phyloP scores from a whole-genome alignment of 2,113 vertebrate genomes.

The Damaliscus lunatus region DNA sequence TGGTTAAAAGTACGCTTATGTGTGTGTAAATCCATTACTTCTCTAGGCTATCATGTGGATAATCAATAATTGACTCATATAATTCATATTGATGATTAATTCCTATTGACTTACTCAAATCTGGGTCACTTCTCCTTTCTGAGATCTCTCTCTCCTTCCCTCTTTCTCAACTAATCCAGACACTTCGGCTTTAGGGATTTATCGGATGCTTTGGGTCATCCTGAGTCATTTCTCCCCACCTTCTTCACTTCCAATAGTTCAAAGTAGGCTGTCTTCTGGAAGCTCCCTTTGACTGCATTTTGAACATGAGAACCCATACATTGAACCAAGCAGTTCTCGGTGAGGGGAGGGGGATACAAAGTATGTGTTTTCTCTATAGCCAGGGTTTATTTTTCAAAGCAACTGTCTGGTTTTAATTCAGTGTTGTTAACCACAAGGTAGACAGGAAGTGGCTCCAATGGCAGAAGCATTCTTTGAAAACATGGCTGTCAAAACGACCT shows the following conservation, averaged over 20 bases:
- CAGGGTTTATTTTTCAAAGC: not conserved
- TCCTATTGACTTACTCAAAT: not conserved
- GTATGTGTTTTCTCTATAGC: not conserved
- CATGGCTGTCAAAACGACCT: not conserved
- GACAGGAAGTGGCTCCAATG: not conserved
- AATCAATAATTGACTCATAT: not conserved
- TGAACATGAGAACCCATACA: not conserved
- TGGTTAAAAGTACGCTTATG: fast-evolving
- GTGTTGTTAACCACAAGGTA: not conserved
- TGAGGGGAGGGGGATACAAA: not conserved
- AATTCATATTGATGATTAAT: not conserved
- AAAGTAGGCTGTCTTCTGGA: not conserved
- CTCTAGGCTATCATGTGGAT: not conserved
- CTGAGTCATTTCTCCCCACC: not conserved
- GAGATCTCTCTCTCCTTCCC: not conserved
- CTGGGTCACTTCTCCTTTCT: too few species aligned
- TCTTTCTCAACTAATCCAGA: not conserved
- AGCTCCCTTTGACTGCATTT: not conserved
- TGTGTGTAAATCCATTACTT: not conserved
- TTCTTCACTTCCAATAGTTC: not conserved
- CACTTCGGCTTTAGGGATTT: not conserved
- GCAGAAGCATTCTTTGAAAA: not conserved
- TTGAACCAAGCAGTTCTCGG: not conserved
- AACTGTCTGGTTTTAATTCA: not conserved
- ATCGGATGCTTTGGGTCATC: not conserved